Conservation (phyloP, 64 coral and sea anemone genomes). For the Porites australiensis region DNA sequence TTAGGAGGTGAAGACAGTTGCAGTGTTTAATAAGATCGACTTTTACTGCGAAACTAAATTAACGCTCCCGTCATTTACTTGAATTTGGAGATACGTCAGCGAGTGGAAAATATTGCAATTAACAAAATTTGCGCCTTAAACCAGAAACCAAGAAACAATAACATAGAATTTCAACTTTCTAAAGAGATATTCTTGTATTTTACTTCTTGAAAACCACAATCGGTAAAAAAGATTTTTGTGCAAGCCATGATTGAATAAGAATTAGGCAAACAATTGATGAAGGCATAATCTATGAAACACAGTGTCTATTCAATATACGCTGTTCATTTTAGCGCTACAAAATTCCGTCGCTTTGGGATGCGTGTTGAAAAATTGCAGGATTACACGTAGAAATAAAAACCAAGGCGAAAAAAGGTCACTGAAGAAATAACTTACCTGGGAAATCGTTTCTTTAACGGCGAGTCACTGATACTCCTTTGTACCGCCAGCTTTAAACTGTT, state of each 20-base stretch:
- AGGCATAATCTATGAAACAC: not conserved
- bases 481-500: not conserved
- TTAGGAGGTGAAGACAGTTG: constrained; percentile 23
- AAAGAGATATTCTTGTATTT: not conserved
- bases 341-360: not conserved
- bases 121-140: not conserved
- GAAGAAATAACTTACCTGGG: not conserved
- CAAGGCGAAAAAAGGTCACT: not conserved
- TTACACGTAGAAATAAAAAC: not conserved
- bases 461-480: not conserved
- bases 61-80: not conserved
- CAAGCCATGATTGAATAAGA: not conserved
- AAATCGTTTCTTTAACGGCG: not conserved
- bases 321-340: constrained; percentile 10
- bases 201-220: not conserved
- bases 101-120: not conserved
- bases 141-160: not conserved
- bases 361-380: no score
- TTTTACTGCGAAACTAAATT: constrained; percentile 14
- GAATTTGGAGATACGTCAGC: not conserved
- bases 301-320: not conserved
- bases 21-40: not conserved
- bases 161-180: not conserved
- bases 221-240: not conserved
- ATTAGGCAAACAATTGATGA: constrained; percentile 8